These are phyloP conservation scores for Pandemis cinnamomeana DNA, from an alignment of 2,888 invertebrate species.

Conservation along the genomic window DNA sequence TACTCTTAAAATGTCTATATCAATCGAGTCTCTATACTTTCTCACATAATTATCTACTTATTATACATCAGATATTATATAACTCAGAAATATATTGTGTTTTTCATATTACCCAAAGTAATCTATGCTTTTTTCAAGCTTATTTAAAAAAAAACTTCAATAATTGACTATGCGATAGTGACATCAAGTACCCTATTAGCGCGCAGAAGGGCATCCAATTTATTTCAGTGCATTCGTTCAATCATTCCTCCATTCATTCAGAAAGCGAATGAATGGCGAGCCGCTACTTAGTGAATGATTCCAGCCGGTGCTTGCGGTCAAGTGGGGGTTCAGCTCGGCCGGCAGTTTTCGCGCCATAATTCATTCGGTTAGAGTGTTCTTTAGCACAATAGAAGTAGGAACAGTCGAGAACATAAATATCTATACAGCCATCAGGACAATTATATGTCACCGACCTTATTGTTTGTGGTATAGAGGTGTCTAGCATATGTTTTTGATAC, in stretches of 20 bases:
- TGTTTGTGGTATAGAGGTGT: too few relatives aligned
- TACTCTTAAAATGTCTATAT: too few relatives aligned
- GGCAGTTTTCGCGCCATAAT: constrained; percentile 6
- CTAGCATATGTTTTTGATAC: too few relatives aligned
- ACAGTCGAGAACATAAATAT: neutral
- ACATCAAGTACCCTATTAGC: neutral
- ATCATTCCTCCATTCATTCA: constrained; percentile 22
- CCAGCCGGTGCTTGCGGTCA: constrained; percentile 24
- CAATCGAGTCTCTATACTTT: too few relatives aligned
- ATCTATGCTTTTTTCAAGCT: too few relatives aligned
- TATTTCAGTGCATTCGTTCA: neutral
- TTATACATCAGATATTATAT: too few relatives aligned
- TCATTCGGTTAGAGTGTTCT: neutral
- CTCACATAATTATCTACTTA: too few relatives aligned
- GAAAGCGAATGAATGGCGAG: constrained; percentile 31
- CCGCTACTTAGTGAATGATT: constrained; percentile 30
- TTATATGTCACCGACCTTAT: too few relatives aligned
- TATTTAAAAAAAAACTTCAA: neutral
- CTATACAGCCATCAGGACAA: too few relatives aligned
- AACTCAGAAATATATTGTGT: too few relatives aligned
- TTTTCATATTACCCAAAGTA: too few relatives aligned
- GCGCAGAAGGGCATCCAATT: neutral
- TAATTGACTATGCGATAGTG: too few relatives aligned
- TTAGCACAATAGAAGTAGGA: neutral
- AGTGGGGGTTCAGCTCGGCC: constrained; percentile 12